Evolutionary conservation across 2,113 vertebrate genomes (phyloP), one percentile per base, ranked within the genome.

Genomic region (Spilogale gracilis): DNA sequence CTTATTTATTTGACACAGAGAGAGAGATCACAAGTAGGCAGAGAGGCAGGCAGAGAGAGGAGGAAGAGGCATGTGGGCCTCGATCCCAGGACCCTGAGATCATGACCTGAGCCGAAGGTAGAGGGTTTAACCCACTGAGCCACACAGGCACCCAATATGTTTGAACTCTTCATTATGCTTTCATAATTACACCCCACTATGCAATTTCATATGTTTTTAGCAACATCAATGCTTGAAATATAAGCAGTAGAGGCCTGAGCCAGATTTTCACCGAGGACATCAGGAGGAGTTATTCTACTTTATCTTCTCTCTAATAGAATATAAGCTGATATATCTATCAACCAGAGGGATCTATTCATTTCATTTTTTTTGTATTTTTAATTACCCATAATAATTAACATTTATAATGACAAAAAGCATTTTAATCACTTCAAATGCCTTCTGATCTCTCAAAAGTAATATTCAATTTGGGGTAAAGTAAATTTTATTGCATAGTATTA

Each of bases 161-260:
- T 38, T 38, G 38, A 38, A 38, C 52, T 83, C n/a, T 90, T 94
- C 91, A 86, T 81, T 95, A 60, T 6, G 11, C 25, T 95, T 97
- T 94, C 45, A 93, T 91, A 91, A 96, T 89, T 96, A 69, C 58
- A 93, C 2, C 78, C 78, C 30, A 93, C 60, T 88, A 94, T 60
- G 89, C 71, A 93, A 63, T 90, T 97, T 93, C 50, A 60, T 65
- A 60, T 65, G 38, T 50, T 96, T 92, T 96, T 95, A 90, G 73
- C 65, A 80, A 94, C 87, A 78, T 54, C 96, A 89, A 85, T n/a
- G 82, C 90, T 63, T 92, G 38, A 98, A 81, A 90, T 90, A 80
- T 5, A 69, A 67, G 54, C 23, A 12, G 6, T 4, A 60, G n/a
- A 91, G 30, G 12, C 45, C 43, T 43, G 30, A 89, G 81, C 27